phyloP scores from a whole-genome alignment of 2,888 invertebrate genomes.

The Psylliodes chrysocephalus region DNA sequence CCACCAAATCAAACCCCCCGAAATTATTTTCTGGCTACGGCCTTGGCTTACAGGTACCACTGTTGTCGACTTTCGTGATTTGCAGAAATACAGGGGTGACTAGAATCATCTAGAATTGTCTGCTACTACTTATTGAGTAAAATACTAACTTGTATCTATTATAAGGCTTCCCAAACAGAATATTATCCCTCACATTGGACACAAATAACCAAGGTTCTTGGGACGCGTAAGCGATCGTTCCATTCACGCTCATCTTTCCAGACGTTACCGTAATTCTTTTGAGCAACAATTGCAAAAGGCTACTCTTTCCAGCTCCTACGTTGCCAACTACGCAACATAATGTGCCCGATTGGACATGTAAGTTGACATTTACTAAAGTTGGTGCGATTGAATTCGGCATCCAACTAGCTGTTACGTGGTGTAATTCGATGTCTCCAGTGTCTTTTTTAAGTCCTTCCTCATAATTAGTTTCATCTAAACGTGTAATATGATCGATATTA shows the following conservation, averaged over 20 bases:
- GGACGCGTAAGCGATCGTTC: slow-evolving; percentile 76
- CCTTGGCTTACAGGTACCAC: too few relatives aligned
- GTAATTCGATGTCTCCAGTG: slow-evolving; percentile 42
- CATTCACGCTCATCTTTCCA: slow-evolving; percentile 73
- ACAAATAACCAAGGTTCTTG: slow-evolving; percentile 86
- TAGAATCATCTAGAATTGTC: too few relatives aligned
- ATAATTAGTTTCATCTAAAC: too few relatives aligned
- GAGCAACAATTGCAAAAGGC: slow-evolving; percentile 75
- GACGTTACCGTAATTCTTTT: slow-evolving; percentile 74
- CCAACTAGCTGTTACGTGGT: slow-evolving; percentile 53
- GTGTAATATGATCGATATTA: too few relatives aligned
- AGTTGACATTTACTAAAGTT: slow-evolving; percentile 65
- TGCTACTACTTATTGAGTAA: too few relatives aligned
- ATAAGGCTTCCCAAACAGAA: slow-evolving; percentile 78
- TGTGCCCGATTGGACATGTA: slow-evolving; percentile 65
- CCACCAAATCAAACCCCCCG: too few relatives aligned
- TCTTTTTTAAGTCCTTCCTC: not conserved
- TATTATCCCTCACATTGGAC: slow-evolving; percentile 80
- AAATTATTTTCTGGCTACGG: too few relatives aligned
- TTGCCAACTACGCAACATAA: slow-evolving; percentile 67
- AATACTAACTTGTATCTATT: slow-evolving; percentile 64
- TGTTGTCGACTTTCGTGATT: too few relatives aligned
- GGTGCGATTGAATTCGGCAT: slow-evolving; percentile 53
- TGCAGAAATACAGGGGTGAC: too few relatives aligned
- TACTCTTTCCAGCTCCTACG: slow-evolving; percentile 78